These are phyloP conservation scores for Sipha flava DNA, from an alignment of 1,140 invertebrate species.

Conservation along the genomic window DNA sequence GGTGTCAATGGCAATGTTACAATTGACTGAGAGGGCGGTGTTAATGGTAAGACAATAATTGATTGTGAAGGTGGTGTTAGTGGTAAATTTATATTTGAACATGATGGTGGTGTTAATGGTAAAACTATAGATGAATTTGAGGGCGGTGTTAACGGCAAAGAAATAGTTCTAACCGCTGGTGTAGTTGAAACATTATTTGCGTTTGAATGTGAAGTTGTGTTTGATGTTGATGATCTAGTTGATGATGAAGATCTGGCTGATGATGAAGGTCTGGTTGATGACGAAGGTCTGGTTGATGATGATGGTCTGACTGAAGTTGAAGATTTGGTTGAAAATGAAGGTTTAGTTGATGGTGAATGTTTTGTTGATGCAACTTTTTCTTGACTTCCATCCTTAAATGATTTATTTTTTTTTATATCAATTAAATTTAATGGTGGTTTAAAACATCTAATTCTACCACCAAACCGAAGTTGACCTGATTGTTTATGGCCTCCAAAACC, in stretches of 20 bases:
- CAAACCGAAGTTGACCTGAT: constrained; percentile 80
- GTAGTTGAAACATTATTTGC: too few relatives aligned
- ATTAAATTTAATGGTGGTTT: constrained; percentile 49
- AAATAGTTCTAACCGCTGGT: not conserved
- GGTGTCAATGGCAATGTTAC: not conserved
- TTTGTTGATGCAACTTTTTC: not conserved
- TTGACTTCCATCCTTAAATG: not conserved
- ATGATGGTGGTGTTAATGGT: not conserved
- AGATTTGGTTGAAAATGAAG: not conserved
- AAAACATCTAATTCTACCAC: constrained; percentile 66
- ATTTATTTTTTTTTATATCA: not conserved
- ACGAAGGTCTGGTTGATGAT: not conserved
- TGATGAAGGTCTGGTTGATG: not conserved
- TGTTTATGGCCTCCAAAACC: constrained; percentile 81
- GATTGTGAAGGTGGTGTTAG: not conserved
- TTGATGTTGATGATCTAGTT: too few relatives aligned
- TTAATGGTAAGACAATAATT: not conserved
- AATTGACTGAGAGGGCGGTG: not conserved
- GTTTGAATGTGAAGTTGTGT: too few relatives aligned
- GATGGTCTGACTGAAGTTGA: not conserved
- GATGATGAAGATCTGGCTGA: too few relatives aligned
- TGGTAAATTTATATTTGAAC: not conserved
- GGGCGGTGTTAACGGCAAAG: not conserved
- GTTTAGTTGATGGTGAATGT: not conserved
- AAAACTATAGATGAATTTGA: not conserved